Evolutionary conservation across 2,888 invertebrate species (phyloP).

Genomic region (Phortica okadai): DNA sequence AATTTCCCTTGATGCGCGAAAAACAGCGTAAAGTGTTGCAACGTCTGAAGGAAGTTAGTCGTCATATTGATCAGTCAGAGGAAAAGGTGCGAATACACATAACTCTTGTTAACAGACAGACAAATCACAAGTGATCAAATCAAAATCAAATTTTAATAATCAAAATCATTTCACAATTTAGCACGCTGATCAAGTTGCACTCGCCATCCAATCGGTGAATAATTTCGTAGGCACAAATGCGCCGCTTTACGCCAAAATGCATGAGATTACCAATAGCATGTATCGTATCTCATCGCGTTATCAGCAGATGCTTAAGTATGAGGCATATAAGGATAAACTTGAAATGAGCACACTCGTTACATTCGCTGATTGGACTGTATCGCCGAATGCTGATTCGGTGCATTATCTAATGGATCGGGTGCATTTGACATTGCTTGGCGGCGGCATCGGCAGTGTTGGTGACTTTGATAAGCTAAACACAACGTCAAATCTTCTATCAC

Average conservation of each 20-base stretch:
- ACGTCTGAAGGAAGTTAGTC: slow-evolving; percentile 76
- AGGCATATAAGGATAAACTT: slow-evolving; percentile 77
- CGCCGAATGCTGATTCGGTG: slow-evolving; percentile 82
- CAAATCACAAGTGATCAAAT: slow-evolving; percentile 10
- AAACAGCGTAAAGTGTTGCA: slow-evolving; percentile 81
- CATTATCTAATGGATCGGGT: slow-evolving; percentile 82
- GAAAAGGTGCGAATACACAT: slow-evolving; percentile 61
- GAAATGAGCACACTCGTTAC: slow-evolving; percentile 83
- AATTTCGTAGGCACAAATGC: slow-evolving; percentile 73
- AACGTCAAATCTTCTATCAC: slow-evolving; percentile 58
- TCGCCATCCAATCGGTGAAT: slow-evolving; percentile 73
- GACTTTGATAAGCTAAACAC: slow-evolving; percentile 72
- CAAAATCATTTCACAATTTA: slow-evolving; percentile 43
- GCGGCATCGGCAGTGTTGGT: slow-evolving; percentile 58
- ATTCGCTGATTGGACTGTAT: slow-evolving; percentile 84
- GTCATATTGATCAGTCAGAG: slow-evolving; percentile 75
- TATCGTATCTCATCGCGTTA: slow-evolving; percentile 80
- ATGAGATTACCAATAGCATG: slow-evolving; percentile 81
- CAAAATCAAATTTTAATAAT: neutral
- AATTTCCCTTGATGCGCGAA: slow-evolving; percentile 80
- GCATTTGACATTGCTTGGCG: slow-evolving; percentile 78
- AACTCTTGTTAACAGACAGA: neutral
- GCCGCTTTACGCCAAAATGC: slow-evolving; percentile 80
- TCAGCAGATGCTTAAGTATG: slow-evolving; percentile 80
- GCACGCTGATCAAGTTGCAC: slow-evolving; percentile 70